These are phyloP conservation scores for Seira musarum DNA, from an alignment of 2,888 invertebrate genomes.

Conservation along the genomic window DNA sequence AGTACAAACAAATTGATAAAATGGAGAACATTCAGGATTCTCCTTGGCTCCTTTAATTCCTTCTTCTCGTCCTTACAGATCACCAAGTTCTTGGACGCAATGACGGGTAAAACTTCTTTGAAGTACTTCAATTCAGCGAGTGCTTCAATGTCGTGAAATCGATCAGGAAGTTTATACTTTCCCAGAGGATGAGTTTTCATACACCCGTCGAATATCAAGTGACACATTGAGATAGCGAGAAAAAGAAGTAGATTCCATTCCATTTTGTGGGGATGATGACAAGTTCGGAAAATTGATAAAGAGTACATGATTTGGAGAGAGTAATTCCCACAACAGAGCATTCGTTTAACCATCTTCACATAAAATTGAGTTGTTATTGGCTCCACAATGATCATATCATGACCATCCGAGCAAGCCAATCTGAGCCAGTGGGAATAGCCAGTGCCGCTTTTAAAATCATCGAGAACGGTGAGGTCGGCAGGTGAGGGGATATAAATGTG, in stretches of 20 bases:
- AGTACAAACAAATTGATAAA: conserved; percentile 34
- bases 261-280: conserved; percentile 35
- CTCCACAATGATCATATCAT: conserved; percentile 48
- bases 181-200: conserved; percentile 24
- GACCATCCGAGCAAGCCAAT: conserved; percentile 31
- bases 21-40: conserved; percentile 8
- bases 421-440: background rate
- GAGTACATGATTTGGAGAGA: conserved; percentile 24
- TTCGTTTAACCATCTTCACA: background rate
- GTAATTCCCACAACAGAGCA: conserved; percentile 22
- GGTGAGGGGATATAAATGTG: conserved; percentile 35
- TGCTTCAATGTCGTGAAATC: conserved; percentile 40
- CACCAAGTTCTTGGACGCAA: conserved; percentile 23
- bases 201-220: background rate
- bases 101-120: conserved; percentile 42
- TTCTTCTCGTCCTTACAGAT: conserved; percentile 34
- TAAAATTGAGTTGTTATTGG: conserved; percentile 28
- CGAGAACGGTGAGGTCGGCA: conserved; percentile 23
- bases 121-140: conserved; percentile 46
- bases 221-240: background rate
- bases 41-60: background rate
- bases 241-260: conserved; percentile 26
- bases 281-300: conserved; percentile 33
- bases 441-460: background rate
- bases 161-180: conserved; percentile 42